These are phyloP conservation scores for Stomatorhinus walkeri DNA, from an alignment of 2,797 vertebrate species.

Conservation along the genomic window DNA sequence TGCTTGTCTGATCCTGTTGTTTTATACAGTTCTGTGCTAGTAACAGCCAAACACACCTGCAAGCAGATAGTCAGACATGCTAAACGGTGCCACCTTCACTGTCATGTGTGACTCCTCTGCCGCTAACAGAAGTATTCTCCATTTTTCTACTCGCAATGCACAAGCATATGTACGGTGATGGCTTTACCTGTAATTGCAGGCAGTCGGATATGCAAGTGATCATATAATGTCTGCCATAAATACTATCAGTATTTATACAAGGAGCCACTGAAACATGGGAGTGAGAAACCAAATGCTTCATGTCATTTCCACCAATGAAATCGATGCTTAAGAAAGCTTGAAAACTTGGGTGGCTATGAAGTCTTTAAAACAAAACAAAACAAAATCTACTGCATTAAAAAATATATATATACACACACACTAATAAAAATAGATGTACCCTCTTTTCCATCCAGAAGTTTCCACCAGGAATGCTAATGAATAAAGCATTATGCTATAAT, in stretches of 20 bases:
- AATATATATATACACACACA: neutral
- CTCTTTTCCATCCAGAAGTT: neutral
- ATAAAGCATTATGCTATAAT: neutral
- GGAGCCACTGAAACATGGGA: neutral
- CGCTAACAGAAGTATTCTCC: neutral
- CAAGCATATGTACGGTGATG: neutral
- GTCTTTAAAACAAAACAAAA: neutral
- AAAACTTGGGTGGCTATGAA: neutral
- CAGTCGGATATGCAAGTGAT: neutral
- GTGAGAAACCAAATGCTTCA: neutral
- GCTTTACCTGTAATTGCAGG: neutral
- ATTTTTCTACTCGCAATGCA: neutral
- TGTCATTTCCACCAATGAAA: neutral
- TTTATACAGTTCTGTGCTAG: neutral
- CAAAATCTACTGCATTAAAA: neutral
- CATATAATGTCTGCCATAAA: neutral
- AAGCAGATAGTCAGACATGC: neutral
- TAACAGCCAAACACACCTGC: neutral
- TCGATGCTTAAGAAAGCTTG: neutral
- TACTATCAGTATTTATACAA: neutral
- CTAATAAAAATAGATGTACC: neutral
- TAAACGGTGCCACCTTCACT: neutral
- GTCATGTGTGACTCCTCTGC: neutral
- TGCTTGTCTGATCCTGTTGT: neutral
- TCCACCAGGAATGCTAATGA: conserved; percentile 5